A percentile compares a stretch with the other conserved stretches of the same genome.
Conservation (phyloP, 2,888 invertebrate species). For the Tachina fera region DNA sequence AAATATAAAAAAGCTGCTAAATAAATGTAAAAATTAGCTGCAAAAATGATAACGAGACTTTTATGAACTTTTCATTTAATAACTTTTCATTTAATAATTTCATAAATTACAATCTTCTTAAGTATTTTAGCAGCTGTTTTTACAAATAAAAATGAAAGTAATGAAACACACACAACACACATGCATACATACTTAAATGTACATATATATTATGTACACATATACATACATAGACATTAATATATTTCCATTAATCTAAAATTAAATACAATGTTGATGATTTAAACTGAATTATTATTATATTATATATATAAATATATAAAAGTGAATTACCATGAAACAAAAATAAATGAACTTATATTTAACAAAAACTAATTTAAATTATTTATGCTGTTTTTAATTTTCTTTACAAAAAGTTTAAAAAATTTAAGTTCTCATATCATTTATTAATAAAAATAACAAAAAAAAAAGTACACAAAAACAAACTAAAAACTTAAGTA, state of each 20-base stretch:
- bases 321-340: constrained; percentile 52
- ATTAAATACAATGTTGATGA: constrained; percentile 76
- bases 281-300: constrained; percentile 70
- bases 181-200: constrained; percentile 73
- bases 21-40: constrained; percentile 9
- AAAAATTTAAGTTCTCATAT: constrained; percentile 59
- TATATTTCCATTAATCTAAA: constrained; percentile 58
- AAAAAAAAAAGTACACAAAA: constrained; percentile 28
- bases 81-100: neutral
- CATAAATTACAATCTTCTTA: neutral
- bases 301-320: constrained; percentile 33
- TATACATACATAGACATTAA: constrained; percentile 45
- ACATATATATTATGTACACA: constrained; percentile 36
- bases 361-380: constrained; percentile 56
- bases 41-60: neutral
- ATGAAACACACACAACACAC: constrained; percentile 75
- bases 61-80: neutral
- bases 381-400: constrained; percentile 48
- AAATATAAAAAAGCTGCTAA: neutral
- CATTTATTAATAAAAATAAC: constrained; percentile 23
- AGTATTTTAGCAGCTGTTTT: neutral
- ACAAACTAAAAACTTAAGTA: constrained; percentile 56
- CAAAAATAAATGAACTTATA: constrained; percentile 69
- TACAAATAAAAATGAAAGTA: constrained; percentile 30
- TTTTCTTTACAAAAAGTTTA: constrained; percentile 5